Evolutionary conservation across 2,113 vertebrate genomes (phyloP).

Genomic region (Agapornis roseicollis): DNA sequence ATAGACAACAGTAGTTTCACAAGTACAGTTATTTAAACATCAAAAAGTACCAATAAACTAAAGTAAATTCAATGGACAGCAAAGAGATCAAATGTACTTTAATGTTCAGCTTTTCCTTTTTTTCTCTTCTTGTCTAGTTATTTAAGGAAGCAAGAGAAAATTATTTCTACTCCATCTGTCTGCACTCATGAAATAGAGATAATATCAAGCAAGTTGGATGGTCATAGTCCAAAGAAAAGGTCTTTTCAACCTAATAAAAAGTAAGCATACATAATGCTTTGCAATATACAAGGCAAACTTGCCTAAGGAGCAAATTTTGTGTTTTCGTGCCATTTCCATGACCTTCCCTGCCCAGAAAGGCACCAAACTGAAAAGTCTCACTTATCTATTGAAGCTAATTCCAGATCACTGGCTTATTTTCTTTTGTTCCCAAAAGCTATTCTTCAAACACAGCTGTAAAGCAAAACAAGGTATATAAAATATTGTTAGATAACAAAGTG

Average conservation of each 20-base stretch:
- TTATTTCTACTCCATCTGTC: not conserved
- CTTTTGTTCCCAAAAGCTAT: constrained; percentile 6
- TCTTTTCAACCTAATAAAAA: not conserved
- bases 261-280: not conserved
- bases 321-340: not conserved
- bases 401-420: not conserved
- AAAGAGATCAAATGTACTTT: not conserved
- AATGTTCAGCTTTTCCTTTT: not conserved
- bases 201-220: not conserved
- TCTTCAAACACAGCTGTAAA: constrained; percentile 1
- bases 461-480: constrained; percentile 22
- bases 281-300: not conserved
- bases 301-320: not conserved
- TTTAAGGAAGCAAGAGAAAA: not conserved
- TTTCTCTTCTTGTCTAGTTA: not conserved
- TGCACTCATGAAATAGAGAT: not conserved
- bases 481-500: constrained; percentile 19
- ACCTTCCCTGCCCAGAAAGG: not conserved
- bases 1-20: not conserved
- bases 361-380: not conserved
- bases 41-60: not conserved
- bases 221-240: not conserved
- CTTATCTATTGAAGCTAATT: not conserved
- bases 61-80: not conserved
- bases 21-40: not conserved